Percentiles rank a stretch among this genome's conserved stretches.
Conservation (phyloP, 2,113 vertebrate genomes). For the Chitala chitala region DNA sequence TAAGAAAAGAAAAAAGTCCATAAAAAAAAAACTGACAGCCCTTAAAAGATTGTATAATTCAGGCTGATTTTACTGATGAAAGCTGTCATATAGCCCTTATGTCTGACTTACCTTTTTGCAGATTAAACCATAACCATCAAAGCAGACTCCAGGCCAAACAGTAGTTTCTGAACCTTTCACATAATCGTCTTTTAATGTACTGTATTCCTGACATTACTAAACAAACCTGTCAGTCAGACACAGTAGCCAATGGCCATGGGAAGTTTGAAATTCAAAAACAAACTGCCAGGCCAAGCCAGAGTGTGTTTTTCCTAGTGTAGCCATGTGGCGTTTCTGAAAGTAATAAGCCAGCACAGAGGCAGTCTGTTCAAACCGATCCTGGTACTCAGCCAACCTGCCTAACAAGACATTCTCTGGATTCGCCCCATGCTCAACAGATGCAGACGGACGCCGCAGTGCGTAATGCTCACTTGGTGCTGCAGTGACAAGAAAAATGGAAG, state of each 20-base stretch:
- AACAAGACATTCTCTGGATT: background rate
- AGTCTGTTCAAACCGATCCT: conserved; percentile 33
- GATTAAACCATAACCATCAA: background rate
- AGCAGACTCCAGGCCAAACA: background rate
- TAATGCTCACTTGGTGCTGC: too few species aligned
- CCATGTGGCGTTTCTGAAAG: conserved; percentile 38
- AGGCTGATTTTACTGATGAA: too few species aligned
- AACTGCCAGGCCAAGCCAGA: conserved; percentile 52
- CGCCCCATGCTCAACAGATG: conserved; percentile 22
- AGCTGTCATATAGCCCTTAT: background rate
- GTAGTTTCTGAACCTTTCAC: background rate
- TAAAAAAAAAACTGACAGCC: background rate
- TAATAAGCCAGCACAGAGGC: conserved; percentile 42
- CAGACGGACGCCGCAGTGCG: conserved; percentile 45
- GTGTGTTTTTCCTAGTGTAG: conserved; percentile 7
- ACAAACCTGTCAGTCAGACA: conserved; percentile 3
- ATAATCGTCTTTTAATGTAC: background rate
- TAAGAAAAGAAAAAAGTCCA: background rate
- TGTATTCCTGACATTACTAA: background rate
- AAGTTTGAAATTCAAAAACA: conserved; percentile 71
- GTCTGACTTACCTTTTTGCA: background rate
- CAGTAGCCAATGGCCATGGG: conserved; percentile 15
- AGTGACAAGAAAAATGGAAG: too few species aligned
- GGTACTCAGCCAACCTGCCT: background rate
- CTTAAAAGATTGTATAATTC: background rate